These are phyloP conservation scores for Dorcus parallelipipedus DNA, from an alignment of 2,888 invertebrate genomes.

Conservation along the genomic window DNA sequence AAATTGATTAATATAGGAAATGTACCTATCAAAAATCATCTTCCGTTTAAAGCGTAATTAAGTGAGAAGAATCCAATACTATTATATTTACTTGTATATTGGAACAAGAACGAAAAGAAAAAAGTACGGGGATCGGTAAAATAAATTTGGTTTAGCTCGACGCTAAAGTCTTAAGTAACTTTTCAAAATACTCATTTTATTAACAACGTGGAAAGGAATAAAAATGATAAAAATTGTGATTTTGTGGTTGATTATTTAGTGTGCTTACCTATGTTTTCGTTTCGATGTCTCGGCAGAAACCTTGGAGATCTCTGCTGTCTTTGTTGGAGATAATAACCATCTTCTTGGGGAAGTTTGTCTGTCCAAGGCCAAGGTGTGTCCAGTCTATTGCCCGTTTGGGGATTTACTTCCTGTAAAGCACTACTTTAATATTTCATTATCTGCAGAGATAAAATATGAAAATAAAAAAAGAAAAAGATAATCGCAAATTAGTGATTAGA, in stretches of 20 bases:
- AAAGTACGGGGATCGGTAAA: no score
- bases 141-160: no score
- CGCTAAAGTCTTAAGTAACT: no score
- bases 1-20: no score
- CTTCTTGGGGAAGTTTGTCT: constrained; percentile 47
- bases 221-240: no score
- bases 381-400: constrained; percentile 61
- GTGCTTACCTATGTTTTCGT: constrained; percentile 40
- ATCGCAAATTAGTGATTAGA: neutral
- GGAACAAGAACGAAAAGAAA: no score
- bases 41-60: no score
- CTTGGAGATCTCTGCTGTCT: constrained; percentile 50
- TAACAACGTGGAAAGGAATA: no score
- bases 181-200: no score
- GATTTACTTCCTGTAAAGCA: constrained; percentile 54
- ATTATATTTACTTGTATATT: no score
- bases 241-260: constrained; percentile 9
- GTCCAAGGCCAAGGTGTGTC: constrained; percentile 56
- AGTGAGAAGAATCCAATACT: no score
- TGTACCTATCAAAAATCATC: no score
- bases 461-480: constrained; percentile 20
- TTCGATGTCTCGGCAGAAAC: constrained; percentile 45
- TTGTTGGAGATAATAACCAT: constrained; percentile 44
- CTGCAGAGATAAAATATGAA: constrained; percentile 6
- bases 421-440: neutral